Evolutionary conservation across 1,140 invertebrate species (phyloP), one percentile per base, ranked within the genome.

Genomic region (Lepidurus arcticus): DNA sequence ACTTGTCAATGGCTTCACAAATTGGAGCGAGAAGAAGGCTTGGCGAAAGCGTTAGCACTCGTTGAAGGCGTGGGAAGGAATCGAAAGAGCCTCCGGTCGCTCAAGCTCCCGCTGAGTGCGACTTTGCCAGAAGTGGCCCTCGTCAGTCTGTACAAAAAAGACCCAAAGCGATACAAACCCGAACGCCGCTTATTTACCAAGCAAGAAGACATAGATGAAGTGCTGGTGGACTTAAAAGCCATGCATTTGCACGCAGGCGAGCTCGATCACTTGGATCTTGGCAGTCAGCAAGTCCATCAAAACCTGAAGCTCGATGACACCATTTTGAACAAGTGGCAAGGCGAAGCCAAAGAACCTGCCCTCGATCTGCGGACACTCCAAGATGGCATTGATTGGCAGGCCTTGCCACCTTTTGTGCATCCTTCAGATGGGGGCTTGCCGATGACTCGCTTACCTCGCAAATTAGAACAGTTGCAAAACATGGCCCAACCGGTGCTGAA

Each of bases 381-480:
- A 13, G 45, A 13, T n/a, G 47, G 76, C 24, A 79, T 78, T 44
- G 79, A 42, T 75, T 95, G 93, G 92, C 82, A 83, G 0, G 79
- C 83, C 42, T 86, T 95, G 24, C 93, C 94, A 10, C 83, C 85
- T 45, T 88, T 89, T n/a, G 91, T 92, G 7, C 91, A 92, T 81
- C 94, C 94, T 24, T 86, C 87, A 81, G 91, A 91, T 81, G 94
- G 94, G 0, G 89, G 92, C 43, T 85, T 98, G 75, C 96, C 96
- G 11, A 84, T 87, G 81, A 87, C 76, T 21, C 88, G 96, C 74
- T 85, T 92, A 5, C 83, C 88, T 42, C 88, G 93, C 78, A 98
- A 98, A 86, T 91, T 91, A 74, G 90, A 96, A 80, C 96, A 98
- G 84, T 83, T 98, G 42, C 92, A 96, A 85, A 97, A 94, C 83